Conservation (phyloP, 2,113 vertebrate genomes). For the Pomatostomus ruficeps region DNA sequence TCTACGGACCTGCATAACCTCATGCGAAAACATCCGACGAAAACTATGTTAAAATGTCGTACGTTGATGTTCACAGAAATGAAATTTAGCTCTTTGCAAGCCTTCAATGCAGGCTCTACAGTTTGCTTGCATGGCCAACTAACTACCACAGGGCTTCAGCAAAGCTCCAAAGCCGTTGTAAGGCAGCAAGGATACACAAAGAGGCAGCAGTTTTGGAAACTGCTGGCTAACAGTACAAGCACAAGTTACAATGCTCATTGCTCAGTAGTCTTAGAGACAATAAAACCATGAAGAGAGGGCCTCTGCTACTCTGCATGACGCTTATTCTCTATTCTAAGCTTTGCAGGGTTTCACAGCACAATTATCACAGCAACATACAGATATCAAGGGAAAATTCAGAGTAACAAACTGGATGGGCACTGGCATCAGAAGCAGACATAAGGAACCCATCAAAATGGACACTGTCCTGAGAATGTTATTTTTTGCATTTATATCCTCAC, state of each 20-base stretch:
- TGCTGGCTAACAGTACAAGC: not conserved
- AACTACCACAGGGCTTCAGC: not conserved
- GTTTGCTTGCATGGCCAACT: not conserved
- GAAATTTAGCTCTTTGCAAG: not conserved
- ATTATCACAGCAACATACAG: not conserved
- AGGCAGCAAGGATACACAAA: not conserved
- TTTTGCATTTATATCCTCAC: not conserved
- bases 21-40: not conserved
- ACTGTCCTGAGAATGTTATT: not conserved
- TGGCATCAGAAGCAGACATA: not conserved
- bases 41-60: not conserved
- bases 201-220: not conserved
- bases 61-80: not conserved
- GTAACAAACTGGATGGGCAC: not conserved
- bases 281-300: not conserved
- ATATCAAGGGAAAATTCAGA: not conserved
- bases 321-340: not conserved
- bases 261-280: not conserved
- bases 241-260: rapidly evolving
- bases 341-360: not conserved
- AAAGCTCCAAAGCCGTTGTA: not conserved
- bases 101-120: not conserved
- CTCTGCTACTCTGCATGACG: not conserved
- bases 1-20: not conserved
- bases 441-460: not conserved